Evolutionary conservation across 2,888 invertebrate genomes (phyloP).

Genomic region (Listrodromus nycthemerus): DNA sequence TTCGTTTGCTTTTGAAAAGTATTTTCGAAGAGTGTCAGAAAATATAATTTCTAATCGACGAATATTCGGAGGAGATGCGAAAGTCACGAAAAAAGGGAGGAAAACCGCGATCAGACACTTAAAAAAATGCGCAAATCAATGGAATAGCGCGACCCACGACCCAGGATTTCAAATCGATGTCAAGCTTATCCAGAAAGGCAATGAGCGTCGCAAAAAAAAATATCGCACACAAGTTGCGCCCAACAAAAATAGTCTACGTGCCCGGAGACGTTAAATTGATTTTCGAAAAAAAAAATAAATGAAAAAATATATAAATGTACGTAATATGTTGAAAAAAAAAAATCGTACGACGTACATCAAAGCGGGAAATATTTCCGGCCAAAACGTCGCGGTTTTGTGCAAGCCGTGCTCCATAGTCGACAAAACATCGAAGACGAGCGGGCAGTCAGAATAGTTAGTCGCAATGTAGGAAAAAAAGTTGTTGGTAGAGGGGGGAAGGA

Average conservation of each 20-base stretch:
- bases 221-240: not conserved
- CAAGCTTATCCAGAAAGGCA: not conserved
- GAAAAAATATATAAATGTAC: too few species aligned
- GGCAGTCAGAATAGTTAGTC: not conserved
- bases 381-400: slow-evolving; percentile 22
- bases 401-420: not conserved
- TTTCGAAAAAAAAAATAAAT: too few species aligned
- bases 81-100: not conserved
- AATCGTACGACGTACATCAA: slow-evolving; percentile 39
- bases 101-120: not conserved
- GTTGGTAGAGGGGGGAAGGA: not conserved
- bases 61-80: not conserved
- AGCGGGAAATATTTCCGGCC: slow-evolving; percentile 46
- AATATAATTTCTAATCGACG: not conserved
- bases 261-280: not conserved
- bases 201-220: not conserved
- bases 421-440: slow-evolving; percentile 20
- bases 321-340: not conserved
- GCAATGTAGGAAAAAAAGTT: not conserved
- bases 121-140: not conserved
- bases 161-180: not conserved
- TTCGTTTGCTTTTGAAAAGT: slow-evolving; percentile 1
- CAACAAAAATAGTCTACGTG: not conserved
- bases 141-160: not conserved
- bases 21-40: not conserved